Evolutionary conservation across 2,113 vertebrate genomes (phyloP).

Genomic region (Anthoscopus minutus): DNA sequence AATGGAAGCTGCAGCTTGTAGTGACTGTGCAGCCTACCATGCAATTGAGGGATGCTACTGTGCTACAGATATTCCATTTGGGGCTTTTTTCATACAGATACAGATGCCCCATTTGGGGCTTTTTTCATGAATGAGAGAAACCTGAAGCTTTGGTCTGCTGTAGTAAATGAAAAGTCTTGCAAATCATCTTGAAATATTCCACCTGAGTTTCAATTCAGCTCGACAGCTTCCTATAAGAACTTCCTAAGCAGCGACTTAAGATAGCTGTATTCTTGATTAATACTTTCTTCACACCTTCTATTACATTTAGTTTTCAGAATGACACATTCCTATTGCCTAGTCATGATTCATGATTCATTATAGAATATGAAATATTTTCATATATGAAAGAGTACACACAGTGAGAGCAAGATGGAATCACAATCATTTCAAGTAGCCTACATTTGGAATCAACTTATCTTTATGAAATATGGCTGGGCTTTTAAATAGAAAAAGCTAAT

Average conservation of each 20-base stretch:
- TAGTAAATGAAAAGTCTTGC: background rate
- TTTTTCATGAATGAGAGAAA: background rate
- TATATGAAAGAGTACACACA: background rate
- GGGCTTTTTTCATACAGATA: background rate
- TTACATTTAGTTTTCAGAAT: background rate
- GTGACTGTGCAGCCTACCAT: background rate
- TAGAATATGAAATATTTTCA: too few species aligned
- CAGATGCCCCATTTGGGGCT: background rate
- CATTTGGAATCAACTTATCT: background rate
- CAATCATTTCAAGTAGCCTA: background rate
- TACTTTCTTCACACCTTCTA: background rate
- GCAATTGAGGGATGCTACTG: background rate
- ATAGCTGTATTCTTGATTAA: background rate
- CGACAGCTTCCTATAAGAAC: background rate
- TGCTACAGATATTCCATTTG: background rate
- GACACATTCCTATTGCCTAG: background rate
- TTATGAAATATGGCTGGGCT: background rate
- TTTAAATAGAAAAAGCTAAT: background rate
- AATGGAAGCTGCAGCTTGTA: background rate
- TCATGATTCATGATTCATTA: background rate
- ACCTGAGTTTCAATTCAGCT: background rate
- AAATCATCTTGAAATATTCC: background rate
- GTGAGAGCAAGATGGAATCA: background rate
- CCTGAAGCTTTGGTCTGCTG: background rate
- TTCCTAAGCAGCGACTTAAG: background rate